A percentile compares a stretch with the other conserved stretches of the same genome.
phyloP scores from a whole-genome alignment of 2,113 vertebrate species.

The Coptodon rendalli region DNA sequence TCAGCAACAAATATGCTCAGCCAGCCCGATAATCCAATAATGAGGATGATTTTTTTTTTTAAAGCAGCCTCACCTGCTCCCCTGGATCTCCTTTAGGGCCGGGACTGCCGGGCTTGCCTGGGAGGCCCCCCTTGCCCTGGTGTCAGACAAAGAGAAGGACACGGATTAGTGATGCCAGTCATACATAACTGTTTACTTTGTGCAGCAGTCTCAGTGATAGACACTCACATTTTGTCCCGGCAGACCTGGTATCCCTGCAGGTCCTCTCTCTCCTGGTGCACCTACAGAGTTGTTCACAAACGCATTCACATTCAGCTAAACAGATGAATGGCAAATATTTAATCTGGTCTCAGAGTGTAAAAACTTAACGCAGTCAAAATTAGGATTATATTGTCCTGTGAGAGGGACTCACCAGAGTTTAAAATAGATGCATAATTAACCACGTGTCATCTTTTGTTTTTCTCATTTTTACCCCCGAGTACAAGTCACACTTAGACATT shows the following conservation, averaged over 20 bases:
- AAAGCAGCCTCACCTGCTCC: slow-evolving; percentile 67
- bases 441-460: not conserved
- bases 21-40: slow-evolving; percentile 17
- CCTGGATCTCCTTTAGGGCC: slow-evolving; percentile 79
- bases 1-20: slow-evolving; percentile 16
- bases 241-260: slow-evolving; percentile 73
- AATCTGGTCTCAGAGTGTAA: not conserved
- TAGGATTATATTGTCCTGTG: not conserved
- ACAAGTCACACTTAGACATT: not conserved
- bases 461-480: not conserved
- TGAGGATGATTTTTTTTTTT: not conserved
- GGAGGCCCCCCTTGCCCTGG: slow-evolving; percentile 69
- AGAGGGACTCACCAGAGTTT: not conserved
- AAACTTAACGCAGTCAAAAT: not conserved
- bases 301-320: not conserved
- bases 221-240: slow-evolving; percentile 81
- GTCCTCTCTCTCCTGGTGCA: slow-evolving; percentile 77
- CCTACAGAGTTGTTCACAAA: slow-evolving; percentile 25
- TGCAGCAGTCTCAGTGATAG: not conserved
- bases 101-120: slow-evolving; percentile 64
- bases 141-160: not conserved
- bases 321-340: not conserved
- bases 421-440: not conserved
- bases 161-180: not conserved
- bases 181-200: not conserved